Conservation (phyloP, 2,888 invertebrate species). For the Protula sp. region DNA sequence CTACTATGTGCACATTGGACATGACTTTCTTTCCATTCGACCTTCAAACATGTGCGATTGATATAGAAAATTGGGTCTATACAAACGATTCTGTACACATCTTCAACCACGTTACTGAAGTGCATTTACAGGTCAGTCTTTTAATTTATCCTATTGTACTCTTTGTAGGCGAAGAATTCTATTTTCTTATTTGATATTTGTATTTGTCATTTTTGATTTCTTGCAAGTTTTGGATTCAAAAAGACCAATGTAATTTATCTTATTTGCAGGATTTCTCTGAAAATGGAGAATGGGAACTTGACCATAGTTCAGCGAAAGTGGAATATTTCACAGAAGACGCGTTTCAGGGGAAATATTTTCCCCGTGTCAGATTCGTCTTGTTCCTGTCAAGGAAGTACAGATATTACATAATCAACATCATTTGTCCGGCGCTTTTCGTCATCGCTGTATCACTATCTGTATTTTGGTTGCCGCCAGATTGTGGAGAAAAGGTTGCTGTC, state of each 20-base stretch:
- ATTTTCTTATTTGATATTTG: too few species aligned
- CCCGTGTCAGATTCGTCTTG: slow-evolving; percentile 10
- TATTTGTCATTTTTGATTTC: too few species aligned
- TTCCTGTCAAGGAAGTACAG: slow-evolving; percentile 9
- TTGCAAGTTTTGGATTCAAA: too few species aligned
- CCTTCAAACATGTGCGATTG: slow-evolving; percentile 9
- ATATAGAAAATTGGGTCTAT: slow-evolving; percentile 18
- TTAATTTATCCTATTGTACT: too few species aligned
- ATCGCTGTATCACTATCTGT: slow-evolving; percentile 10
- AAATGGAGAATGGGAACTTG: slow-evolving; percentile 28
- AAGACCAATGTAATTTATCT: too few species aligned
- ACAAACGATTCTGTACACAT: slow-evolving; percentile 5
- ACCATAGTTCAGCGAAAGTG: slow-evolving; percentile 7
- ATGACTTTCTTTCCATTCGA: slow-evolving; percentile 17
- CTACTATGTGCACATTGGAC: slow-evolving; percentile 12
- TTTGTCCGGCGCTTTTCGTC: slow-evolving; percentile 11
- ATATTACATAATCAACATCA: slow-evolving; percentile 17
- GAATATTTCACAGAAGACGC: slow-evolving; percentile 6
- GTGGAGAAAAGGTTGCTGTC: slow-evolving; percentile 19
- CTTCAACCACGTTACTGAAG: not conserved
- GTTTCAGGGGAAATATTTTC: slow-evolving; percentile 4
- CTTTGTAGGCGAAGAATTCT: too few species aligned
- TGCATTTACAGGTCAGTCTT: slow-evolving; percentile 20
- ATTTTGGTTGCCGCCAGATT: slow-evolving; percentile 20
- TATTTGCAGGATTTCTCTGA: not conserved